Conservation (phyloP, 2,797 vertebrate genomes). For the Acridotheres tristis region DNA sequence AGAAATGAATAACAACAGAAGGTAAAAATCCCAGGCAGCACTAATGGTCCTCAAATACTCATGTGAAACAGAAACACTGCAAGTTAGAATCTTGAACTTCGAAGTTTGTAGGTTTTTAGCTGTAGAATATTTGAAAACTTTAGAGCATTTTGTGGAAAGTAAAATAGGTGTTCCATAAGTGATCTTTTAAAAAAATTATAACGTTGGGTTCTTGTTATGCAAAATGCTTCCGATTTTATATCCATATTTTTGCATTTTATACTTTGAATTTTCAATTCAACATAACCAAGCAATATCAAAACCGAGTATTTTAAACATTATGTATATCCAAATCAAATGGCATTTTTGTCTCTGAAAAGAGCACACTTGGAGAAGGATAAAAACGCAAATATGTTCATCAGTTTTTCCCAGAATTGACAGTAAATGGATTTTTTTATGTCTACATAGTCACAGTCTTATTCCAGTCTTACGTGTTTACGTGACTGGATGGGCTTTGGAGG, state of each 20-base stretch:
- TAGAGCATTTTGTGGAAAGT: background rate
- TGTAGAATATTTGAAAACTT: background rate
- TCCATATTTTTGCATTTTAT: background rate
- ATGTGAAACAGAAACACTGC: background rate
- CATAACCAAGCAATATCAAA: background rate
- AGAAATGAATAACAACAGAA: background rate
- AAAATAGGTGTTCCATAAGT: background rate
- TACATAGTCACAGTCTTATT: background rate
- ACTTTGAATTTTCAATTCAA: background rate
- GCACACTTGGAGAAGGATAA: background rate
- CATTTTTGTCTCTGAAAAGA: background rate
- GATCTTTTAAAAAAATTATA: background rate
- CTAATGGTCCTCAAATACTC: background rate
- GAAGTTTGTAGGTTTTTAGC: background rate
- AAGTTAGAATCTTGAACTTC: background rate
- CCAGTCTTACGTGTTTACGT: background rate
- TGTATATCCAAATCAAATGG: background rate
- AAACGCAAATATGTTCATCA: background rate
- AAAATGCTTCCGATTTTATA: background rate
- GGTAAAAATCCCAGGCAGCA: background rate
- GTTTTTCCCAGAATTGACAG: background rate
- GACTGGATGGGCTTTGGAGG: background rate
- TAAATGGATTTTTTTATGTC: background rate
- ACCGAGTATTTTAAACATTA: background rate
- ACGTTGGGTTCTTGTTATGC: background rate